Conservation (phyloP, 2,888 invertebrate genomes). For the Eudasyphora cyanicolor region DNA sequence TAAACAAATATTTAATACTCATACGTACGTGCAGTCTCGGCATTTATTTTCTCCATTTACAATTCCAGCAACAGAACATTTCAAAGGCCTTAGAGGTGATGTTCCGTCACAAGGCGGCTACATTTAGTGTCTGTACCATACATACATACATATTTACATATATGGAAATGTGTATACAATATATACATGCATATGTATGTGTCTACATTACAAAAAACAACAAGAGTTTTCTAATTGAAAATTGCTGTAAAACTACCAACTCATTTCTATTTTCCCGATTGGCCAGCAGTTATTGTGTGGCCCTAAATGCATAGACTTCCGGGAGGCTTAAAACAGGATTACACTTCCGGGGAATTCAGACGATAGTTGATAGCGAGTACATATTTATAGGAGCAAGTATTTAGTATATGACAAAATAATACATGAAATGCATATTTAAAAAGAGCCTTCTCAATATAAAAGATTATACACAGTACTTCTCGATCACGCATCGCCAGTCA, state of each 20-base stretch:
- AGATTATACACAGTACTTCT: no score
- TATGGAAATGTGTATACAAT: not conserved
- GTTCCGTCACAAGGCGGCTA: not conserved
- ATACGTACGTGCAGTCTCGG: constrained; percentile 2
- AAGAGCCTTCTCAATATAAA: no score
- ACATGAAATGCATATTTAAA: no score
- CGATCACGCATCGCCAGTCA: no score
- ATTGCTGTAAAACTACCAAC: not conserved
- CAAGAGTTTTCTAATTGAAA: not conserved
- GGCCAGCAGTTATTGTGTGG: not conserved
- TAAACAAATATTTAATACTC: constrained; percentile 25
- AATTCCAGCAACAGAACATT: not conserved
- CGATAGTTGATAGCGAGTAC: no score
- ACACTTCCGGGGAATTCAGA: no score
- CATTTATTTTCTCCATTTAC: not conserved
- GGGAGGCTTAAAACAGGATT: no score
- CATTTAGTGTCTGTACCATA: not conserved
- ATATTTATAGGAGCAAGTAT: no score
- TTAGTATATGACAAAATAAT: no score
- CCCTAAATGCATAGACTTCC: not conserved
- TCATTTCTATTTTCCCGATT: not conserved
- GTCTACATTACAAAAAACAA: not conserved
- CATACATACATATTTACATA: not conserved
- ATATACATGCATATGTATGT: not conserved
- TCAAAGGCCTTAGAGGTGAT: not conserved